phyloP scores from a whole-genome alignment of 2,797 vertebrate species.

The Okamejei kenojei region DNA sequence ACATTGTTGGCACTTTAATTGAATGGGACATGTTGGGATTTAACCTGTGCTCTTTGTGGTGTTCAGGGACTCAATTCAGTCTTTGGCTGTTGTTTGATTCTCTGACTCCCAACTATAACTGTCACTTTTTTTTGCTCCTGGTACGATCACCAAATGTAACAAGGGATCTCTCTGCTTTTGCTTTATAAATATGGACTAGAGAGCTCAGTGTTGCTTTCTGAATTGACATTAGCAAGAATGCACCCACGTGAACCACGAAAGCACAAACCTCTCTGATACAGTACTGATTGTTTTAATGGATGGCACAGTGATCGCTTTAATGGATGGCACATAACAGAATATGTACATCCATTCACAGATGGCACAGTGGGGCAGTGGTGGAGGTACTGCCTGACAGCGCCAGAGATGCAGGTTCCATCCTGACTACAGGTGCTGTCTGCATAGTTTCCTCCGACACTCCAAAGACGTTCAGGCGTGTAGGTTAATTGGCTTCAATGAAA shows the following conservation, averaged over 20 bases:
- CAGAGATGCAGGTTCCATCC: too few relatives aligned
- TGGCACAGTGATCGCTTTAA: background rate
- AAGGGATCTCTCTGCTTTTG: background rate
- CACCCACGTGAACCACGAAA: background rate
- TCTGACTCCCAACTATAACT: background rate
- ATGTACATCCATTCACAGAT: too few relatives aligned
- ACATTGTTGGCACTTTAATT: background rate
- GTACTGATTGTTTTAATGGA: background rate
- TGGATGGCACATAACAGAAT: background rate
- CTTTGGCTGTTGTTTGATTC: constrained; percentile 24
- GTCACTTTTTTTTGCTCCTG: background rate
- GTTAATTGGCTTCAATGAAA: too few relatives aligned
- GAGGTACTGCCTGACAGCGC: too few relatives aligned
- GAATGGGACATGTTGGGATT: background rate
- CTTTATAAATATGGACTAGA: background rate
- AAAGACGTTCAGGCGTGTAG: too few relatives aligned
- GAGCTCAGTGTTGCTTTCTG: background rate
- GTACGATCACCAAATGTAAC: background rate
- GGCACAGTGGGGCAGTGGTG: too few relatives aligned
- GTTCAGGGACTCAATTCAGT: background rate
- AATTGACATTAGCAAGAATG: background rate
- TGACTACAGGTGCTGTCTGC: too few relatives aligned
- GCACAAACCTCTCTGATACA: background rate
- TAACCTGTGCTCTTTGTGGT: background rate
- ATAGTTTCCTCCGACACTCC: too few relatives aligned